These are phyloP conservation scores for Drosophila grimshawi DNA, from an alignment of 1,140 invertebrate genomes.

Conservation along the genomic window DNA sequence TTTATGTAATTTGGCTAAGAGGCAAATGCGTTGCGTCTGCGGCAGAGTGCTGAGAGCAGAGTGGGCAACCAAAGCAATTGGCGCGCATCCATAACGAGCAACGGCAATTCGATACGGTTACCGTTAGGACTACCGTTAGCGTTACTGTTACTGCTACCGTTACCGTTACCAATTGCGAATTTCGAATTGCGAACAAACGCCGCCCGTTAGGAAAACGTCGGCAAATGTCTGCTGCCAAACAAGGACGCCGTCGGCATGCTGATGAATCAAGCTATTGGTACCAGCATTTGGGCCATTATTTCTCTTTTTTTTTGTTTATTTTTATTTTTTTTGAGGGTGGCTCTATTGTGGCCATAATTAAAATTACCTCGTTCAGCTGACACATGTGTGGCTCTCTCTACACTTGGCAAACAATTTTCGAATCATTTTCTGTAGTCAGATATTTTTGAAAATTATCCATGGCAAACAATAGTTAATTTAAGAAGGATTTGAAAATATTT, in stretches of 20 bases:
- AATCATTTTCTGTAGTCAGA: no score
- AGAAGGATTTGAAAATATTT: no score
- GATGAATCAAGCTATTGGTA: slow-evolving; percentile 64
- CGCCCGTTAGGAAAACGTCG: background rate
- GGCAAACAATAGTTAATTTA: no score
- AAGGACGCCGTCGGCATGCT: slow-evolving; percentile 57
- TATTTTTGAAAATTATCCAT: no score
- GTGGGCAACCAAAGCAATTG: slow-evolving; percentile 52
- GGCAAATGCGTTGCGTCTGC: slow-evolving; percentile 57
- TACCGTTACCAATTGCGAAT: slow-evolving; percentile 2
- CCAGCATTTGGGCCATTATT: slow-evolving; percentile 32
- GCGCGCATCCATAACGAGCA: slow-evolving; percentile 70
- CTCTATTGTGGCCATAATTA: slow-evolving; percentile 78
- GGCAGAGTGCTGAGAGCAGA: background rate
- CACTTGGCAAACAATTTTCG: background rate
- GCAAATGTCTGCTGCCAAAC: slow-evolving; percentile 5
- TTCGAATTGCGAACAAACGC: background rate
- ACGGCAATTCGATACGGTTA: background rate
- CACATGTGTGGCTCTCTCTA: slow-evolving; percentile 27
- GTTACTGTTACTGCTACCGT: background rate
- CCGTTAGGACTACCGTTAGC: background rate
- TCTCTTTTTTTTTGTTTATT: background rate
- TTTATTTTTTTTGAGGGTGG: slow-evolving; percentile 13
- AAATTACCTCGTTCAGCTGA: slow-evolving; percentile 81
- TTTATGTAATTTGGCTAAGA: slow-evolving; percentile 82